Base-by-base conservation (phyloP, 2,888 invertebrate genomes). In the Brenthis hecate region DNA sequence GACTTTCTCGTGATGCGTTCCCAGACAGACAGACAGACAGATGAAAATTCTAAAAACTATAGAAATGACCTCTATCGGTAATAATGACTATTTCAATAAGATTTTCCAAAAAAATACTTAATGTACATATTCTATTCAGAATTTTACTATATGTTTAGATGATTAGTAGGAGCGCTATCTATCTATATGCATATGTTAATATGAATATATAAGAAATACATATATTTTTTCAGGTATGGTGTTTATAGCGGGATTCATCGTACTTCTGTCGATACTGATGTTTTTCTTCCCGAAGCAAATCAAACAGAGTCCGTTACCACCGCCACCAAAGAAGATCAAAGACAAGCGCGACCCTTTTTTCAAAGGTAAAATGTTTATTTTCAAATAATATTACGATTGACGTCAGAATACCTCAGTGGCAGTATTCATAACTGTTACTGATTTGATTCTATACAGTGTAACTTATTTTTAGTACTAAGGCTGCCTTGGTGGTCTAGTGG, bases 221-320 rank as follows among this genome's bases (percentile, higher is more conserved):
- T 60, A 16, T 67, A 57, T 74, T 70, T 65, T 84, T 88, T n/a
- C 89, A 96, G 96, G 97, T 58, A 94, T 97, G 84, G 96, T 98
- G 73, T 93, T 98, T 79, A 97, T 98, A 79, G 96, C 98, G 1
- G 94, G 95, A 1, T 94, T 98, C 77, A 95, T 98, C 81, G 94
- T 98, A 85, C 77, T 98, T 68, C 96, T 98, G 67, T 96, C 98
- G 1, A 88, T 96, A 65, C 96, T 97, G 66, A 97, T 99, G 97
- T 97, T 98, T 90, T 96, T 96, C 75, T 98, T 98, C 87, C 98
- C 98, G 70, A 95, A 95, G 74, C 94, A 96, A 83, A 93, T 98
- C 84, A 94, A 94, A 55, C 80, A 84, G 67, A 84, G 93, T 87
- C 94, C 92, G 78, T 62, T 84, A 73, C 87, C 85, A 32, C 80